Evolutionary conservation across 2,113 vertebrate genomes (phyloP), one percentile per base, ranked within the genome.

Genomic region (Calidris pygmaea): DNA sequence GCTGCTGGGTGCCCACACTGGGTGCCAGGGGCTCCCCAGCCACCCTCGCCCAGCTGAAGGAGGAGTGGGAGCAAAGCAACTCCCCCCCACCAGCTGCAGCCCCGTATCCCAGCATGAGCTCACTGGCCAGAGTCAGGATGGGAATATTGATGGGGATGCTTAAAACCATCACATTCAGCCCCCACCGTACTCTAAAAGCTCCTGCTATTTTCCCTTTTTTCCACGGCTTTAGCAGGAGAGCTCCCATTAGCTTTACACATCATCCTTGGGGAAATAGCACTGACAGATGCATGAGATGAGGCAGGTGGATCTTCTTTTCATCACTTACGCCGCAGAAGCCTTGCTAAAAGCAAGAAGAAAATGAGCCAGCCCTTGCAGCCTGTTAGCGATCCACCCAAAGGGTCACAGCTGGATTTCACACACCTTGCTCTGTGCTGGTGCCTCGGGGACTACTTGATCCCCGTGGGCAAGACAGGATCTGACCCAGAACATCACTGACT

Each of bases 241-340:
- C 27, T 95, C 56, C 34, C 73, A 85, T 78, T 84, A 89, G 72
- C 85, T 89, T 70, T 72, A 32, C 67, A 50, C 50, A 70, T 39
- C 35, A 22, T 43, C 78, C 62, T 55, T 37, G 71, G 81, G 85
- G 71, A 90, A 83, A 65, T 2, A 37, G 74, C 2, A 2, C 43
- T 85, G 78, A 87, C 24, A 35, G 91, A 82, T 58, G 60, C 3
- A 1, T 66, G 71, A 85, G 50, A 93, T 96, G 96, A 96, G 68
- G 78, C 90, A 94, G 92, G 95, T 94, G 90, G 95, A 95, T 98
- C 97, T 96, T 95, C 92, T 94, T 97, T 97, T 92, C 93, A 96
- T 90, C 87, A 77, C 87, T 74, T 93, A 80, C 0, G 3, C 81
- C 18, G 32, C 85, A 93, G 86, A 87, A 93, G 45, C 59, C 45